These are phyloP conservation scores for Ips typographus DNA, from an alignment of 1,140 invertebrate species.

Conservation along the genomic window DNA sequence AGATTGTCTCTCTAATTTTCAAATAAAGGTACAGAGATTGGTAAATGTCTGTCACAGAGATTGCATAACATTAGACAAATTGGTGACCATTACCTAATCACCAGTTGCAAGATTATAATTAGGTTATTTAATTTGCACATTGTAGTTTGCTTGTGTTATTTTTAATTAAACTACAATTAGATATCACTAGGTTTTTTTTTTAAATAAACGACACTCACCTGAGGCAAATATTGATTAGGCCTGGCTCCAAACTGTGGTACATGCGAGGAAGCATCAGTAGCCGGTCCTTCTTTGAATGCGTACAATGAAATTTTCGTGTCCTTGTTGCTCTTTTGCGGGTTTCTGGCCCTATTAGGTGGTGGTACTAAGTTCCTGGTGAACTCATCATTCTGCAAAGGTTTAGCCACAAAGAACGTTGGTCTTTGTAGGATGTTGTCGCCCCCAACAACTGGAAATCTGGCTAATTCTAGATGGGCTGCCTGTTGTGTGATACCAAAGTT, in stretches of 20 bases:
- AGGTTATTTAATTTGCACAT: too few relatives aligned
- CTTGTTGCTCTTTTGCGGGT: conserved; percentile 35
- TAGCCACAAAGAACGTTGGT: conserved; percentile 24
- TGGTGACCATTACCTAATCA: too few relatives aligned
- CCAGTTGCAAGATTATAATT: too few relatives aligned
- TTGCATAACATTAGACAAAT: too few relatives aligned
- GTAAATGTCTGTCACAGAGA: too few relatives aligned
- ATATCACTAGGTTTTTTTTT: too few relatives aligned
- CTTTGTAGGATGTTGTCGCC: conserved; percentile 31
- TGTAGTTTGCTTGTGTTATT: too few relatives aligned
- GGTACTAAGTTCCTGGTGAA: conserved; percentile 46
- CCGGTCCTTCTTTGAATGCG: conserved; percentile 28
- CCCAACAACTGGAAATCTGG: conserved; percentile 35
- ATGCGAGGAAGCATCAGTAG: conserved; percentile 20
- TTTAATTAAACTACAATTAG: too few relatives aligned
- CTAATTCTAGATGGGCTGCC: conserved; percentile 40
- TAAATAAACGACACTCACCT: too few relatives aligned
- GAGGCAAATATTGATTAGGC: conserved; percentile 25
- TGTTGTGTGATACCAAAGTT: conserved; percentile 38
- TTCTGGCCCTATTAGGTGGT: conserved; percentile 32
- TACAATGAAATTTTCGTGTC: conserved; percentile 30
- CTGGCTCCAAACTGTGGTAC: conserved; percentile 20
- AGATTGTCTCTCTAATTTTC: too few relatives aligned
- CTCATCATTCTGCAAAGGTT: conserved; percentile 42
- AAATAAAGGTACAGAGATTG: too few relatives aligned